Evolutionary conservation across 2,888 invertebrate species (phyloP), one percentile per base, ranked within the genome.

Genomic region (Tanypteryx hageni): DNA sequence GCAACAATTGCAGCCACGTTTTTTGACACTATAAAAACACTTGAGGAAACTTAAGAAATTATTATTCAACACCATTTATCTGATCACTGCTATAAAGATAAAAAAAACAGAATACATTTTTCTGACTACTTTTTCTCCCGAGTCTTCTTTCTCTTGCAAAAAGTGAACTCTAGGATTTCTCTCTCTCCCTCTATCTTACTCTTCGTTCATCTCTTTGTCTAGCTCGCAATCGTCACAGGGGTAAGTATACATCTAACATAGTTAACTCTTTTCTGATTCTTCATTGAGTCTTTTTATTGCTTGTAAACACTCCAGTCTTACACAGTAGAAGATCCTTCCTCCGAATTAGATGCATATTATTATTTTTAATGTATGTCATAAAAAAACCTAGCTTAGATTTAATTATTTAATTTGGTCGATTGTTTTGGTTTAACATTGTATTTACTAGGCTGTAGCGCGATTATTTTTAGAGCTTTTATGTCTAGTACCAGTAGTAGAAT

Each of bases 141-240:
- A 61, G 89, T n/a, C 64, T 89, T 18, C 10, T 44, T 18, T 22
- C 8, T 89, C 64, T 64, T 18, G 31, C 61, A 64, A 64, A 22
- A 31, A 76, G 2, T 44, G 44, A 44, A 44, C 1, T 3, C 9
- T 64, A 61, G 27, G 89, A 64, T 64, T 27, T 18, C 44, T 64
- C 56, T 64, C 44, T 27, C 27, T 16, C 18, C 13, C 57, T 59
- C 27, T 89, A 18, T 89, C 89, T 89, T 64, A 89, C 89, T 89
- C 89, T 89, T 10, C 59, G 61, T 89, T 89, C 89, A 61, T 89
- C 64, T 89, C 64, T 89, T 89, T 89, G 89, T 89, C 89, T 89
- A 89, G 89, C 89, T 89, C 61, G 31, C 89, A 89, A 89, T 64
- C 61, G 89, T 27, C 89, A 59, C 61, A 89, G 89, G 61, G 89